Evolutionary conservation across 2,113 vertebrate species (phyloP).

Genomic region (Tetrax tetrax): DNA sequence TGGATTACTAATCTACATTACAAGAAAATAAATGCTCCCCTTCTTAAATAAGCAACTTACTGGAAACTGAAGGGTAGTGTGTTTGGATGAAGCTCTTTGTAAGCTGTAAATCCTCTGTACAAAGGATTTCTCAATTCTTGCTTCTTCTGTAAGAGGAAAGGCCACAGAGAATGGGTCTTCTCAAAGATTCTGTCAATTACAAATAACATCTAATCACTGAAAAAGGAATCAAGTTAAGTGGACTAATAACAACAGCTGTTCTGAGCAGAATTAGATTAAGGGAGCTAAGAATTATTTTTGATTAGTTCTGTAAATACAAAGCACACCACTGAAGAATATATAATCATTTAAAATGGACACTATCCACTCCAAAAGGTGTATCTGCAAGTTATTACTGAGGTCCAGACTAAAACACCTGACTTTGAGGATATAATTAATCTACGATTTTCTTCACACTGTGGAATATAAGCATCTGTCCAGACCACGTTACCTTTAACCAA

Average conservation of each 20-base stretch:
- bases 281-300: neutral
- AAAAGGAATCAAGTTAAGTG: neutral
- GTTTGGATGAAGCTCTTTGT: conserved; percentile 76
- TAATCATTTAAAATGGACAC: neutral
- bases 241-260: neutral
- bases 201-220: conserved; percentile 23
- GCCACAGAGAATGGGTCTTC: conserved; percentile 84
- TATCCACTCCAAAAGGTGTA: neutral
- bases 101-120: conserved; percentile 74
- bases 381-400: neutral
- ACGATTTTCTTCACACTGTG: neutral
- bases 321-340: neutral
- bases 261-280: neutral
- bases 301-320: neutral
- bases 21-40: neutral
- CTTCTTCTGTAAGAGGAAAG: conserved; percentile 79
- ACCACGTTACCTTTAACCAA: neutral
- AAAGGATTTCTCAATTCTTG: conserved; percentile 79
- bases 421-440: neutral
- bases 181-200: conserved; percentile 75
- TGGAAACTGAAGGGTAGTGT: conserved; percentile 82
- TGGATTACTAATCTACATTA: neutral
- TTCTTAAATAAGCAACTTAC: conserved; percentile 68
- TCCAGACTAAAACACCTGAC: neutral
- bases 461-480: neutral